Evolutionary conservation across 1,140 invertebrate species (phyloP), one percentile per base, ranked within the genome.

Genomic region (Papilio aristodemus): DNA sequence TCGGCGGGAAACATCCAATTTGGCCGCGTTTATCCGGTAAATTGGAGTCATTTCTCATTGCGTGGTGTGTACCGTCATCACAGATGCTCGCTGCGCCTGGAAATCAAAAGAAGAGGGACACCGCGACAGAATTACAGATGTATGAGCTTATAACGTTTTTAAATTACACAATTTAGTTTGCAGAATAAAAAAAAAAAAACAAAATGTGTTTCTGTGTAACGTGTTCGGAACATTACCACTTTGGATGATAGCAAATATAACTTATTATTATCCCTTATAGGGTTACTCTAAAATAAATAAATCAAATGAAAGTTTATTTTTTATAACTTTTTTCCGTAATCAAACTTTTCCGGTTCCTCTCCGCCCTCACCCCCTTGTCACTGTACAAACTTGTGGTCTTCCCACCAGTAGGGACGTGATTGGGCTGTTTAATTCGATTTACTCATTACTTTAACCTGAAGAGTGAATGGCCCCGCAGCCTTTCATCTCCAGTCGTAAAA

Each of bases 41-140:
- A 89, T 89, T 84, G 85, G 74, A 77, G 80, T 77, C 80, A 87
- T 89, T 84, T 87, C 81, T 87, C 83, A 87, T 80, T 76, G 72
- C 75, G 76, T 75, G 75, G 70, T 50, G 17, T 50, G 11, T 50
- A 50, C 19, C 46, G 46, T 50, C 46, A 50, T 17, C 46, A 2
- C 19, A 50, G 46, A 50, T 22, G 46, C 10, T 50, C 11, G 1
- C 43, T 46, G 17, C 27, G 27, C n/a, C 13, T 17, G 17, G 6
- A 19, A 3, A 46, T 17, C 14, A 46, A 13, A 41, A 67, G 71
- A 62, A 17, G 13, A n/a, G n/a, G n/a, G n/a, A n/a, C n/a, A n/a
- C n/a, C n/a, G n/a, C n/a, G 39, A 32, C 69, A 67, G 39, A 37
- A 59, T 67, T 60, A 70, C 58, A 70, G 41, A 43, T n/a, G 14